Evolutionary conservation across 2,888 invertebrate species (phyloP).

Genomic region (Tipula confusa): DNA sequence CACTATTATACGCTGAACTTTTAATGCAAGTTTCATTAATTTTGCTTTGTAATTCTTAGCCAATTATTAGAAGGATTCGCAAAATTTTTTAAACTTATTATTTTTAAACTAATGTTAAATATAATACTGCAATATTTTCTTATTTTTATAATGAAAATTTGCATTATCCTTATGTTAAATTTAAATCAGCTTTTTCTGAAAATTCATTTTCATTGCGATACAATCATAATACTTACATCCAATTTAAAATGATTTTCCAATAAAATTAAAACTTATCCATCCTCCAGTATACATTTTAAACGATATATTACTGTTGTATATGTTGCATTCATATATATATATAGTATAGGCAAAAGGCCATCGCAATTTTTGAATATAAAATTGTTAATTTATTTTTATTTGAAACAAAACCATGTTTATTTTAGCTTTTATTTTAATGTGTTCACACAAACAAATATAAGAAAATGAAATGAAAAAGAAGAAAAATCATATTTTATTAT

Average conservation of each 20-base stretch:
- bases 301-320: neutral
- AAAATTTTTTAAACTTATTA: no score
- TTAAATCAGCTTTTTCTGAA: no score
- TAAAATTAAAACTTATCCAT: neutral
- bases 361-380: slow-evolving; percentile 12
- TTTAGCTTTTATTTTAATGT: neutral
- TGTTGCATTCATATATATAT: neutral
- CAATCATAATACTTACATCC: neutral
- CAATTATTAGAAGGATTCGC: no score
- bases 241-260: neutral
- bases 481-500: slow-evolving; percentile 25
- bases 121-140: no score
- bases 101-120: no score
- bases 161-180: no score
- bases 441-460: neutral
- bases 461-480: neutral
- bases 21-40: no score
- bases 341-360: neutral
- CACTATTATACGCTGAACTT: no score
- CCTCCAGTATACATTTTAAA: neutral
- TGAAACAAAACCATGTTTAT: slow-evolving; percentile 17
- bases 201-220: neutral
- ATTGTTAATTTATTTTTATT: slow-evolving; percentile 20
- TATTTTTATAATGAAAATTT: no score
- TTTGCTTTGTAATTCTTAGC: no score